Evolutionary conservation across 2,888 invertebrate genomes (phyloP), one percentile per base, ranked within the genome.

Genomic region (Onthophagus sagittarius): DNA sequence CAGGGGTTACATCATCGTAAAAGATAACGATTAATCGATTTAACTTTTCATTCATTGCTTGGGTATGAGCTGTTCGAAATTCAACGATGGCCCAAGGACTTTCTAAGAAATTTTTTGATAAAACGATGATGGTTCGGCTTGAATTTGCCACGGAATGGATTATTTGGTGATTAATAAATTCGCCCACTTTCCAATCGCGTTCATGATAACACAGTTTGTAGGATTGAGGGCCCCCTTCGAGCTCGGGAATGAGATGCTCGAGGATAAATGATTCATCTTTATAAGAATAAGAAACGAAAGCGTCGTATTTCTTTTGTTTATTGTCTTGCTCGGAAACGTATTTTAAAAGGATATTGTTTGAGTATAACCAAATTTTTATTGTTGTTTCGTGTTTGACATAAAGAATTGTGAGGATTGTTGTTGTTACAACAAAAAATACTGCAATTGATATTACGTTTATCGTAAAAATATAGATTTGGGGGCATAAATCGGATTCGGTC

Each of bases 61-160:
- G 87, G 72, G 88, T 88, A 84, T 95, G 90, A 1, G 94, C 92
- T 1, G 91, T 88, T n/a, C 91, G 88, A 81, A 94, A 94, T 82
- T 94, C 94, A 87, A 92, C 87, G 0, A 91, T 81, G 91, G 92
- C 92, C 94, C 94, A 94, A 7, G 90, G 89, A 76, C 93, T 93
- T 75, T 92, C 89, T 5, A 94, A 83, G 80, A 93, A 94, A 84
- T 92, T 91, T 74, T 91, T 87, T 9, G 92, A 90, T 62, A 94
- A 84, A 69, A 95, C 86, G 0, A 92, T 89, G 77, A 93, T 87
- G 15, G 94, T 91, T 62, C 94, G 85, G 32, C 90, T 86, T 0
- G 94, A 94, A 39, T 90, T 88, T 23, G 90, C 88, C 0, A 94
- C 92, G 0, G 94, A 93, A 62, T 89, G 87, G 0, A 89, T 88